Evolutionary conservation across 2,113 vertebrate genomes (phyloP), one percentile per base, ranked within the genome.

Genomic region (Sciurus niger): DNA sequence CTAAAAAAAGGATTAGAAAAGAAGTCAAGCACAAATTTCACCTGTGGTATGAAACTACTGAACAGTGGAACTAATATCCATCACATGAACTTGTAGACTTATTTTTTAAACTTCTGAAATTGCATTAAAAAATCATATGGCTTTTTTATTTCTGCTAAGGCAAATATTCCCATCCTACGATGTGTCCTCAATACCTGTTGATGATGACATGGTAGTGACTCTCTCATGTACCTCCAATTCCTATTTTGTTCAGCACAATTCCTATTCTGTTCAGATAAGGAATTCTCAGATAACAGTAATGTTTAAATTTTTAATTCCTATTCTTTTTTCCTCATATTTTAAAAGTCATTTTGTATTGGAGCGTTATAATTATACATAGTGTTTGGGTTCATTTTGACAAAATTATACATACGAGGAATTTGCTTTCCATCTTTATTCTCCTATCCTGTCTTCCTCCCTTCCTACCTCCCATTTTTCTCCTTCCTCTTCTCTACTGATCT

Each of bases 71-170:
- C 40, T 40, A 40, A 40, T 40, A 40, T 40, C 40, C 40, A 40
- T 40, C 40, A 40, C 40, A 40, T 34, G 43, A 89, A 70, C 88
- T 14, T 84, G 22, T 51, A 84, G 40, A 34, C 22, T 28, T 40
- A 43, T 40, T 92, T 70, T 88, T 85, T 93, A 43, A 89, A 74
- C 20, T 43, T 68, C 20, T 67, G 16, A 92, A 73, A 63, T 46
- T 34, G 89, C 24, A 51, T 53, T n/a, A 74, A 78, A 92, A 92
- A 89, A 46, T 74, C 18, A 67, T 6, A 40, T 73, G 63, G 6
- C 34, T 78, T 82, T 60, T 80, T 32, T 48, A 67, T 67, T 89
- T 95, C n/a, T 80, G 46, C 24, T 30, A 79, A 30, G 22, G 8
- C n/a, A 53, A 60, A 70, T n/a, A 48, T 28, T 43, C 40, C 28